Evolutionary conservation across 2,797 vertebrate genomes (phyloP), one percentile per base, ranked within the genome.

Genomic region (Sparidentex hasta): DNA sequence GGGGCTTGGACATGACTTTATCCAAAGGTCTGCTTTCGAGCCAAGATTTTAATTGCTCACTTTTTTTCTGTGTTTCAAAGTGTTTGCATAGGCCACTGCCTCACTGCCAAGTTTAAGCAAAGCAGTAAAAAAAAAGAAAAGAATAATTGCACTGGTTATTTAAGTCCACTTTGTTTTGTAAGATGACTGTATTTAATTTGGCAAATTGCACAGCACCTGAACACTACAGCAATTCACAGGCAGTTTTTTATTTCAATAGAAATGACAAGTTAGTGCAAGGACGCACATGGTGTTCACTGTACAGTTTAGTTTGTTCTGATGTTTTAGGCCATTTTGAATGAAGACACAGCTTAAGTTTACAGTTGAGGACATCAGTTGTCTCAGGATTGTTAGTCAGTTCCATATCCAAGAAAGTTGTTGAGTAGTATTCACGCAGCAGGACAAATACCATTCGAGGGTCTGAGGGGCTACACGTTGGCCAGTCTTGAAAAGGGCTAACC

Each of bases 131-230:
- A 54, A 54, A 78, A 72, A 27, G 3, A 27, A 27, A 38, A 38
- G 1, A 38, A 38, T 38, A 11, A 38, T 38, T 92, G 90, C 90
- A 90, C 89, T 89, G 16, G 75, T 87, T 88, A 89, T 91, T 89
- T 89, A 90, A 87, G 85, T 87, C 62, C 72, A 79, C 69, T 77
- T 86, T 88, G 71, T 92, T 71, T 86, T 83, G 69, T 76, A 68
- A 51, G 33, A 74, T 44, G 25, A 62, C 43, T 78, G 33, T 62
- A 62, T 71, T 65, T 41, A 25, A 57, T 86, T 88, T 74, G 68
- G 74, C 55, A 76, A 73, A 61, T 81, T 86, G 80, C 82, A 90
- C 83, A 75, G 51, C 29, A 65, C 67, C 68, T 76, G 54, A 12
- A 76, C 78, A 83, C 71, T 61, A 56, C 50, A 78, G 33, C 25